A percentile compares a stretch with the other conserved stretches of the same genome.
These are phyloP conservation scores for Cheumatopsyche charites DNA, from an alignment of 1,140 invertebrate genomes.

Conservation along the genomic window DNA sequence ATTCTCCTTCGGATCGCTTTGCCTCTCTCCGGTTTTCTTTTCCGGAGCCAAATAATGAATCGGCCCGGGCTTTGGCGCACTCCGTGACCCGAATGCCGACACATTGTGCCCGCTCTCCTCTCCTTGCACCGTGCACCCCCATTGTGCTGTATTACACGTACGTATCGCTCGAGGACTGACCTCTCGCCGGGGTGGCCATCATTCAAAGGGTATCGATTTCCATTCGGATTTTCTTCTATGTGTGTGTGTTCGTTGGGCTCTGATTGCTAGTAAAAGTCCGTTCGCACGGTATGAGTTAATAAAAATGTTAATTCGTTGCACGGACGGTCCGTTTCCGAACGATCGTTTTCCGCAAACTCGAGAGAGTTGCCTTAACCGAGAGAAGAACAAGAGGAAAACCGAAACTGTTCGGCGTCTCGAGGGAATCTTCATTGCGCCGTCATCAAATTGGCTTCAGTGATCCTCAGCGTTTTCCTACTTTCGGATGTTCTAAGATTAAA, in stretches of 20 bases:
- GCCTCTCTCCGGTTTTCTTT: neutral
- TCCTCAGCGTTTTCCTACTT: constrained; percentile 26
- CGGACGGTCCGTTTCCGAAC: constrained; percentile 43
- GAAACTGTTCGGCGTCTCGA: constrained; percentile 26
- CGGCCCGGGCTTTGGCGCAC: constrained; percentile 41
- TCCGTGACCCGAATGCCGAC: constrained; percentile 42
- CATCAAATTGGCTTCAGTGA: constrained; percentile 36
- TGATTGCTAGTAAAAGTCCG: neutral
- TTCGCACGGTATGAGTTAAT: constrained; percentile 37
- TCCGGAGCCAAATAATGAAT: constrained; percentile 45
- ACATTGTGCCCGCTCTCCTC: constrained; percentile 3
- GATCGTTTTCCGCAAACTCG: neutral
- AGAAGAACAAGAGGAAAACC: constrained; percentile 28
- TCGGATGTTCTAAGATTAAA: neutral
- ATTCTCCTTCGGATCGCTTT: neutral
- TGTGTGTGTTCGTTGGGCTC: too few species aligned
- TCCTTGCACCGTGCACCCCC: neutral
- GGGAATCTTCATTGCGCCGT: constrained; percentile 41
- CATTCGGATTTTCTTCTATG: too few species aligned
- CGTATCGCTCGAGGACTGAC: neutral
- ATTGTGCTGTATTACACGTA: neutral
- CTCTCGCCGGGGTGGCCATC: neutral
- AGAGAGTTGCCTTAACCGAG: neutral
- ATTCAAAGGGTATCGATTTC: neutral
- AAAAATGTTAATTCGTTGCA: constrained; percentile 48